Percentiles rank a stretch among this genome's conserved stretches.
Conservation (phyloP, 2,888 invertebrate genomes). For the Zhuqinia jingwanae region DNA sequence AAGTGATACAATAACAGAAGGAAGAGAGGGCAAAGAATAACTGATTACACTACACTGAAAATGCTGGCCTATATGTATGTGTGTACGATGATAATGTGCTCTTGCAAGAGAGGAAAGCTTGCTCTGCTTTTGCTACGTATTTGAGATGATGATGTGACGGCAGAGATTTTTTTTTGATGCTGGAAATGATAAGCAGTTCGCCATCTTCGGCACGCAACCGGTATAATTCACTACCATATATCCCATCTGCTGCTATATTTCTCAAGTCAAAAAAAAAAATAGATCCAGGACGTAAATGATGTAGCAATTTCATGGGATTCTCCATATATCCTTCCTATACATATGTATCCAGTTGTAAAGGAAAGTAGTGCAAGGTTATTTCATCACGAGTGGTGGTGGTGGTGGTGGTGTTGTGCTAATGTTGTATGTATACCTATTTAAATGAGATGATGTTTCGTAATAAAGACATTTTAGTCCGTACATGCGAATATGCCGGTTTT, state of each 20-base stretch:
- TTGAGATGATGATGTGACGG: constrained; percentile 1
- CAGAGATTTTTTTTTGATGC: constrained; percentile 37
- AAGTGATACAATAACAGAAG: neutral
- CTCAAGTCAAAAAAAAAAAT: neutral
- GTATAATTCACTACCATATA: neutral
- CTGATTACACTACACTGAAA: constrained; percentile 31
- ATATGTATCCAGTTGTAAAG: no score
- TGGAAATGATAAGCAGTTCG: constrained; percentile 35
- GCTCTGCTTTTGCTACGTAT: neutral
- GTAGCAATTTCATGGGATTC: constrained; percentile 26
- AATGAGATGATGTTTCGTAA: no score
- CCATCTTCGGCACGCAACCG: neutral
- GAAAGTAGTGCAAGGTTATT: no score
- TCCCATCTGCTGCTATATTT: neutral
- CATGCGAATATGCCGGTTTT: no score
- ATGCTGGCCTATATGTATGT: no score
- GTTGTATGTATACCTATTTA: no score
- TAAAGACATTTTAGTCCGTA: no score
- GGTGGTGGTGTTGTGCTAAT: no score
- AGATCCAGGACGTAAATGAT: constrained; percentile 4
- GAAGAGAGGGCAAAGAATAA: constrained; percentile 16
- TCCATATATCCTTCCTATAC: neutral
- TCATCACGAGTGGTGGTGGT: no score
- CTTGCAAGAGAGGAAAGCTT: neutral
- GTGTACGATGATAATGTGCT: neutral